Conservation (phyloP, 2,113 vertebrate genomes). For the Elaphurus davidianus region DNA sequence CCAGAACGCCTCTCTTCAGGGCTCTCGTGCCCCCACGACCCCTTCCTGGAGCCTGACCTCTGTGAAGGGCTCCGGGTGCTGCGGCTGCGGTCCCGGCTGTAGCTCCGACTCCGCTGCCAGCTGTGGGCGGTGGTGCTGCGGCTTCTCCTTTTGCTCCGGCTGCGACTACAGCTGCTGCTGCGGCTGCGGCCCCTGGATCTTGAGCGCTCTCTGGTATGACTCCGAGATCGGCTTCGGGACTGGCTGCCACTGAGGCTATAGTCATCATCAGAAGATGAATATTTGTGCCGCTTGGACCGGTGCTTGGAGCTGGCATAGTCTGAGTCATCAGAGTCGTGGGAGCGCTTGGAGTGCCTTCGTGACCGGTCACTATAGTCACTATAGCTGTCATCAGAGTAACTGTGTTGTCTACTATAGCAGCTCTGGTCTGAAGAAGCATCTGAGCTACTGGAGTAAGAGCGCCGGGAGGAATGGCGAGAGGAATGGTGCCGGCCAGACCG, state of each 20-base stretch:
- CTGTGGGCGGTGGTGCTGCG: constrained; percentile 84
- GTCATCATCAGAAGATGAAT: constrained; percentile 87
- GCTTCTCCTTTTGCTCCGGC: constrained; percentile 87
- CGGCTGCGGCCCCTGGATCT: constrained; percentile 87
- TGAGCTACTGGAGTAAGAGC: constrained; percentile 94
- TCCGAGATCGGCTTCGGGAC: constrained; percentile 88
- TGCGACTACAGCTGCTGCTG: constrained; percentile 93
- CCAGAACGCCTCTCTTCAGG: constrained; percentile 82
- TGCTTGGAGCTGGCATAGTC: constrained; percentile 91
- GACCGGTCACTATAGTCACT: constrained; percentile 92
- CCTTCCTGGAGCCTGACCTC: constrained; percentile 86
- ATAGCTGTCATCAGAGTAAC: constrained; percentile 94
- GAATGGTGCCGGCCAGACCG: constrained; percentile 84
- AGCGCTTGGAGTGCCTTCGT: constrained; percentile 87
- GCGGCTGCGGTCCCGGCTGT: constrained; percentile 88
- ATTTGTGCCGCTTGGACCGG: constrained; percentile 89
- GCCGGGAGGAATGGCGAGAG: constrained; percentile 83
- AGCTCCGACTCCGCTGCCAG: constrained; percentile 90
- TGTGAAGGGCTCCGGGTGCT: constrained; percentile 92
- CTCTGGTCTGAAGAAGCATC: constrained; percentile 92
- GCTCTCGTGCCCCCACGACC: constrained; percentile 85
- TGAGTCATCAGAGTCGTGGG: constrained; percentile 88
- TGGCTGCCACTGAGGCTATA: constrained; percentile 88
- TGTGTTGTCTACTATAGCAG: constrained; percentile 87
- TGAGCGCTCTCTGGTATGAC: constrained; percentile 81